Conservation (phyloP, 2,797 vertebrate species). For the Pseudochromis fuscus region DNA sequence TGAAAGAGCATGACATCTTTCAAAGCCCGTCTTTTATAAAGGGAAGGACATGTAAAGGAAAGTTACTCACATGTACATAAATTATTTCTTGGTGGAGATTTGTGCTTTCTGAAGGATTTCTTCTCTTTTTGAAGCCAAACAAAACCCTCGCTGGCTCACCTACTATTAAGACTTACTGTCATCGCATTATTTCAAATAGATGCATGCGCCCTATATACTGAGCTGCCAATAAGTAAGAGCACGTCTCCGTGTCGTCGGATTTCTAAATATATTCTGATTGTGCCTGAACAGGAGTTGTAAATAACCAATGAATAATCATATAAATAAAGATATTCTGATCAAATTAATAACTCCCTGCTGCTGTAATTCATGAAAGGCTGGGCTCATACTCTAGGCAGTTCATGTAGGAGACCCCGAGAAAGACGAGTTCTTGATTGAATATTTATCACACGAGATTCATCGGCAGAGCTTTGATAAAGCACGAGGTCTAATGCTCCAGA, state of each 20-base stretch:
- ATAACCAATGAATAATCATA: conserved; percentile 23
- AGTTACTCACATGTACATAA: no score
- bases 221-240: background rate
- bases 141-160: conserved; percentile 26
- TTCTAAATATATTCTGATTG: conserved; percentile 7
- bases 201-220: conserved; percentile 46
- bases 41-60: no score
- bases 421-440: conserved; percentile 65
- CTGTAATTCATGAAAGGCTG: conserved; percentile 45
- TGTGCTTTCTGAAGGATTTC: no score
- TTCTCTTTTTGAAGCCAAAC: conserved; percentile 4
- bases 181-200: conserved; percentile 30
- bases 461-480: conserved; percentile 65
- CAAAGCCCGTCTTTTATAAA: no score
- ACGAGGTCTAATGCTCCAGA: conserved; percentile 46
- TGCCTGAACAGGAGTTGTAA: conserved; percentile 15
- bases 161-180: conserved; percentile 25
- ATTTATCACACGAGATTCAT: conserved; percentile 73
- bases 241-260: conserved; percentile 19
- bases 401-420: conserved; percentile 50
- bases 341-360: conserved; percentile 27
- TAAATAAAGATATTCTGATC: conserved; percentile 27
- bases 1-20: no score
- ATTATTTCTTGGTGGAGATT: no score
- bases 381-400: conserved; percentile 28